Evolutionary conservation across 2,888 invertebrate species (phyloP), one percentile per base, ranked within the genome.

Genomic region (Axea sp.): DNA sequence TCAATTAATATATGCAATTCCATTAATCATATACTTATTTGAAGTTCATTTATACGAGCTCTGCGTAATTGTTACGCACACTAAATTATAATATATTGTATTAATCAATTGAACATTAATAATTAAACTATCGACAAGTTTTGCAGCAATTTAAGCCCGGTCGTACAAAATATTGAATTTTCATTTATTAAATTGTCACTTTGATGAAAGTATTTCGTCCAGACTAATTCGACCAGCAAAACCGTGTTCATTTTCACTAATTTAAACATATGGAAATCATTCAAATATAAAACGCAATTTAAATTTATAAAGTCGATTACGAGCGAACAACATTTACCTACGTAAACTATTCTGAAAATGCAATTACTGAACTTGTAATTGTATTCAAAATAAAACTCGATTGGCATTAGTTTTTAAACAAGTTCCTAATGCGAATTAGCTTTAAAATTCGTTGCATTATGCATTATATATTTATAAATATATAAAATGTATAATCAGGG

Each of bases 291-390:
- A 59, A 35, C 17, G 28, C 35, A 43, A 59, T 59, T 59, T 26
- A 59, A 33, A 59, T 59, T 59, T 35, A 45, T 59, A 45, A 33
- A 57, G 43, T 57, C 43, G 57, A 57, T 57, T 57, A 31, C 30
- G 28, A 11, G 24, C 2, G 12, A 33, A 39, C 33, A 33, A 33
- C 33, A 33, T n/a, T 14, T 1, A 24, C 3, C 24, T 24, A 4
- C 24, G 24, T 24, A 7, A 24, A 7, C 24, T 7, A 7, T 1
- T 24, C 5, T 5, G 8, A 6, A 28, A 45, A 14, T 28, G 15
- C 15, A 11, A 26, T 45, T 39, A 19, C 19, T 39, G 19, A 22
- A 35, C 9, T 30, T 19, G 19, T 19, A 19, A 19, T 19, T 19
- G 19, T 19, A 4, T 19, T 19, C 19, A 19, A 19, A 19, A 19